These are phyloP conservation scores for Burhinus bistriatus DNA, from an alignment of 2,113 vertebrate species.

Conservation along the genomic window DNA sequence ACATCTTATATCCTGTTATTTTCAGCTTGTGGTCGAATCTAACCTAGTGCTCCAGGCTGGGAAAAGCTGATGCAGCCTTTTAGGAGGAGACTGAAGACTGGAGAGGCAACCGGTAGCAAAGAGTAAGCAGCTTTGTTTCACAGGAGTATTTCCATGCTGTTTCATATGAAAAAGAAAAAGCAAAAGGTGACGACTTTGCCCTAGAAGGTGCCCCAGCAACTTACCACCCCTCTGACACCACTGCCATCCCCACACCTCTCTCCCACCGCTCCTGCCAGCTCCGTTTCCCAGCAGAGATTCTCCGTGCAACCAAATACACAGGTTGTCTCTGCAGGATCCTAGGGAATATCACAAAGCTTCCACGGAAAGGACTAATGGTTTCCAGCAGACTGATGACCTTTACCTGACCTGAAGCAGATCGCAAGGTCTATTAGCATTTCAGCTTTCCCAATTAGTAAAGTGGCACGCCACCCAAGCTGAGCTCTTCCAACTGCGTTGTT, in stretches of 20 bases:
- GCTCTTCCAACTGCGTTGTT: neutral
- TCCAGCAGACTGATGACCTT: conserved; percentile 16
- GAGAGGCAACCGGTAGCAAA: neutral
- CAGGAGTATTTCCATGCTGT: neutral
- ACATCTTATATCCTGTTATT: accelerated
- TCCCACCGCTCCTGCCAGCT: neutral
- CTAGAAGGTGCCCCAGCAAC: neutral
- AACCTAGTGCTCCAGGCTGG: neutral
- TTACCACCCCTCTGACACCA: neutral
- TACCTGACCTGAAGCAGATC: conserved; percentile 26
- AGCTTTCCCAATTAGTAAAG: conserved; percentile 16
- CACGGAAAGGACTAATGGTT: neutral
- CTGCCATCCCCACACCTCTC: neutral
- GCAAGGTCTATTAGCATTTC: conserved; percentile 5
- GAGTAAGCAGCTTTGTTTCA: neutral
- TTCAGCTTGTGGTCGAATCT: neutral
- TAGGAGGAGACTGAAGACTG: neutral
- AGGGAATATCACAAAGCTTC: neutral
- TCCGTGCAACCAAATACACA: neutral
- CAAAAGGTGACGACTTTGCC: neutral
- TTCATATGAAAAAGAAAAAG: neutral
- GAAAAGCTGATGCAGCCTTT: neutral
- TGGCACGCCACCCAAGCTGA: neutral
- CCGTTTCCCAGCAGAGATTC: neutral
- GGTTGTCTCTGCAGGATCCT: neutral